These are phyloP conservation scores for Seira musarum DNA, from an alignment of 2,888 invertebrate genomes.

Conservation along the genomic window DNA sequence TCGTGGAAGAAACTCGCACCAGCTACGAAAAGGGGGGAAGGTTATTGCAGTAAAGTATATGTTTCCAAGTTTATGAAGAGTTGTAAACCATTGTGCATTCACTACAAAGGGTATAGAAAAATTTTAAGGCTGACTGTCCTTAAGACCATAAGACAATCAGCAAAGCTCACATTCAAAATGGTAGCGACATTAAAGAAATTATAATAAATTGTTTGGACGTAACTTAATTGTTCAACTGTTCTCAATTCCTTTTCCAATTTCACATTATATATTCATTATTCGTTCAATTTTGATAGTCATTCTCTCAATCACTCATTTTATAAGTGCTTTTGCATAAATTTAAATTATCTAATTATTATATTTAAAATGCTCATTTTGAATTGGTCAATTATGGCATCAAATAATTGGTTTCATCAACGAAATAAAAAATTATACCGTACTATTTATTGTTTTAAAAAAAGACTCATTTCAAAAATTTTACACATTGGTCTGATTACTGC, in stretches of 20 bases:
- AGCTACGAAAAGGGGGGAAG: no score
- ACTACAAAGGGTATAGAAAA: constrained; percentile 20
- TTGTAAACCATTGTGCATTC: constrained; percentile 8
- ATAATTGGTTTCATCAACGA: no score
- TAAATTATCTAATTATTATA: no score
- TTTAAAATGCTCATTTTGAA: no score
- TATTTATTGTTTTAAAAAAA: no score
- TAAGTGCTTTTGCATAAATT: not conserved
- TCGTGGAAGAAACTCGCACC: constrained; percentile 19
- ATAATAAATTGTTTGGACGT: not conserved
- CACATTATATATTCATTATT: no score
- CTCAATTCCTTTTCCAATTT: no score
- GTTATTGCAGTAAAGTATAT: not conserved
- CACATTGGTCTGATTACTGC: no score
- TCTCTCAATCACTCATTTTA: not conserved
- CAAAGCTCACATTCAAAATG: constrained; percentile 13
- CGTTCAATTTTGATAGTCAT: no score
- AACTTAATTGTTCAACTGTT: not conserved
- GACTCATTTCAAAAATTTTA: no score
- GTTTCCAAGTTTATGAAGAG: not conserved
- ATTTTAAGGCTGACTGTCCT: constrained; percentile 6
- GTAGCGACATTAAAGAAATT: constrained; percentile 12
- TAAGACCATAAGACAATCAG: not conserved
- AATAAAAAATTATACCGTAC: no score
- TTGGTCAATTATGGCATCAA: no score